phyloP scores from a whole-genome alignment of 1,140 invertebrate species.

The Monochamus saltuarius region DNA sequence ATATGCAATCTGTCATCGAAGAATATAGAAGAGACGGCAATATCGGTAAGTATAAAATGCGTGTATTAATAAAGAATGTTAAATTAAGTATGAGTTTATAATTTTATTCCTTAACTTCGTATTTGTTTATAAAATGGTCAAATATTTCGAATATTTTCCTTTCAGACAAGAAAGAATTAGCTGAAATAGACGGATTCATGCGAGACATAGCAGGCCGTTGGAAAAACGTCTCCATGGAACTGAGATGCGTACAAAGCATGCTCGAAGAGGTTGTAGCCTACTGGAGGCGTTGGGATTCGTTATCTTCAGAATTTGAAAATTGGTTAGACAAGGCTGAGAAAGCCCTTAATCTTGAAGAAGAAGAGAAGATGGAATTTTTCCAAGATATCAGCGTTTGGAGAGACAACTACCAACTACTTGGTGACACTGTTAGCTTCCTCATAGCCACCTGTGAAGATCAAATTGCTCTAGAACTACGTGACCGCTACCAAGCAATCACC shows the following conservation, averaged over 20 bases:
- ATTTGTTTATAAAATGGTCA: background rate
- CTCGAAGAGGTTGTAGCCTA: constrained; percentile 85
- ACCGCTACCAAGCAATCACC: constrained; percentile 70
- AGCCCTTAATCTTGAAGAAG: constrained; percentile 74
- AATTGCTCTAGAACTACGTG: constrained; percentile 74
- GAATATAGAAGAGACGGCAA: constrained; percentile 86
- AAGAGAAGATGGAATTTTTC: constrained; percentile 85
- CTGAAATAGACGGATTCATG: constrained; percentile 81
- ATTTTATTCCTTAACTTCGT: too few species aligned
- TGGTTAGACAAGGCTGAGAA: constrained; percentile 82
- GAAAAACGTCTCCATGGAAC: constrained; percentile 86
- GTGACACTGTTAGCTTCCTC: constrained; percentile 84
- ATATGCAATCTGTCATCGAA: constrained; percentile 89
- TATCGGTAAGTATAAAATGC: constrained; percentile 61
- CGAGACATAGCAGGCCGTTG: constrained; percentile 83
- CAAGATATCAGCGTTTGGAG: constrained; percentile 88
- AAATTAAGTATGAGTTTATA: background rate
- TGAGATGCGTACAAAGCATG: constrained; percentile 85
- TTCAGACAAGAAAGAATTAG: constrained; percentile 70
- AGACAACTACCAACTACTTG: constrained; percentile 79
- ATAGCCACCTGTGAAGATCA: constrained; percentile 83
- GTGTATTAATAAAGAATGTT: background rate
- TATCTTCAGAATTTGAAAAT: constrained; percentile 71
- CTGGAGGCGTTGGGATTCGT: constrained; percentile 80
- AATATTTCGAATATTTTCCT: constrained; percentile 13